Base-by-base conservation (phyloP, 2,888 invertebrate species). In the Abrostola triplasia region DNA sequence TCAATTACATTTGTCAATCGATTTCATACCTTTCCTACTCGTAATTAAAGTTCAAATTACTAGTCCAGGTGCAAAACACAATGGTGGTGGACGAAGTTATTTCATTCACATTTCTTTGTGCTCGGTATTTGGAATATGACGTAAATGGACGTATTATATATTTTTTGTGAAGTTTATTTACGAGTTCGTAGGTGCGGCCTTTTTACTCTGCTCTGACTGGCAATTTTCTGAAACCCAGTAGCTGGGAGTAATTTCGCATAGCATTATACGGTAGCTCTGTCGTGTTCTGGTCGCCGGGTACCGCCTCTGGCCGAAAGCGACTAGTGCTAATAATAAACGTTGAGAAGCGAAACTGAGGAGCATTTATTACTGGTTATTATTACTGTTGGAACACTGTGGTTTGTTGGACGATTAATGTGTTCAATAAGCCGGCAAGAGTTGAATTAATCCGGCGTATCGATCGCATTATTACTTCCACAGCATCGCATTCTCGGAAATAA, bases 41-140 rank as follows among this genome's bases (percentile, higher is more conserved):
- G 37, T 9, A 11, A 36, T 57, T 76, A 82, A 69, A 65, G 76
- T 58, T n/a, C 38, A 70, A 73, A 77, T 64, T 80, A 40, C 56
- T 9, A 36, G 9, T 59, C 38, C 81, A 79, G 68, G 37, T 64
- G 66, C 65, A 67, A 74, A 76, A 80, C 81, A 87, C 84, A 91
- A 90, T 87, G 84, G 86, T 87, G 84, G 86, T 88, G 80, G 85
- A 84, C 87, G 84, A 88, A 87, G 64, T 70, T 50, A 64, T 89
- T 92, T 91, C 92, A 92, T 92, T 92, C 91, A 92, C 84, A 86
- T 90, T 86, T 86, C 82, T 89, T 85, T 84, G 87, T 85, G 85
- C 80, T 83, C 80, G 87, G 84, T 88, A 90, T 91, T 90, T 88
- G 84, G 85, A 87, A 87, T 90, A 90, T 87, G 88, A 89, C 84